A percentile compares a stretch with the other conserved stretches of the same genome.
Evolutionary conservation across 2,888 invertebrate genomes (phyloP).

Genomic region (Pristionchus maxplancki): DNA sequence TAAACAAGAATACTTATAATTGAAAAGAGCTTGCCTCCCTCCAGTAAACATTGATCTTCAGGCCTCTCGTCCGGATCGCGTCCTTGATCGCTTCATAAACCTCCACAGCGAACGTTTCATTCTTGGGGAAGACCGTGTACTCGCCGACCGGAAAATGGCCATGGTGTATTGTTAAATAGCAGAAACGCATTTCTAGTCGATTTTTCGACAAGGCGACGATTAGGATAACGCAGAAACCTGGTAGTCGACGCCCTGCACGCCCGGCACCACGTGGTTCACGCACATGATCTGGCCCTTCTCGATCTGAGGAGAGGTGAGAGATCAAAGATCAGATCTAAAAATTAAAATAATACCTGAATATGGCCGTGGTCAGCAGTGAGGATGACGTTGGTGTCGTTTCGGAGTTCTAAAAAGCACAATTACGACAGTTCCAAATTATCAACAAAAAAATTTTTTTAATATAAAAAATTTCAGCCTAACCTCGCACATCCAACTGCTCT

Average conservation of each 20-base stretch:
- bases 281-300: constrained; percentile 44
- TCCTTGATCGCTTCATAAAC: constrained; percentile 53
- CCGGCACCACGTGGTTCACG: constrained; percentile 47
- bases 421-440: neutral
- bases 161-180: neutral
- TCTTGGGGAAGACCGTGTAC: constrained; percentile 44
- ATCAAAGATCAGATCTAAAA: neutral
- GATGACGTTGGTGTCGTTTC: constrained; percentile 76
- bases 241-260: constrained; percentile 39
- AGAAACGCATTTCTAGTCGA: neutral
- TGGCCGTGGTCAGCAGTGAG: constrained; percentile 80
- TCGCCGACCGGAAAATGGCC: constrained; percentile 24
- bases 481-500: constrained; percentile 24
- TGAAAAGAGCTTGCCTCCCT: constrained; percentile 50
- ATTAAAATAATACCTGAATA: constrained; percentile 54
- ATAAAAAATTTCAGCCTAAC: no score
- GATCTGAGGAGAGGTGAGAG: constrained; percentile 19
- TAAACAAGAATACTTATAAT: no score
- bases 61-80: constrained; percentile 55
- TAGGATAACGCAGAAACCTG: constrained; percentile 20
- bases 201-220: neutral
- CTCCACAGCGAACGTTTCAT: constrained; percentile 30
- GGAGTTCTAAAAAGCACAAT: constrained; percentile 19
- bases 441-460: neutral
- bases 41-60: constrained; percentile 60